Evolutionary conservation across 2,797 vertebrate genomes (phyloP), one percentile per base, ranked within the genome.

Genomic region (Muraenolepis orangiensis): DNA sequence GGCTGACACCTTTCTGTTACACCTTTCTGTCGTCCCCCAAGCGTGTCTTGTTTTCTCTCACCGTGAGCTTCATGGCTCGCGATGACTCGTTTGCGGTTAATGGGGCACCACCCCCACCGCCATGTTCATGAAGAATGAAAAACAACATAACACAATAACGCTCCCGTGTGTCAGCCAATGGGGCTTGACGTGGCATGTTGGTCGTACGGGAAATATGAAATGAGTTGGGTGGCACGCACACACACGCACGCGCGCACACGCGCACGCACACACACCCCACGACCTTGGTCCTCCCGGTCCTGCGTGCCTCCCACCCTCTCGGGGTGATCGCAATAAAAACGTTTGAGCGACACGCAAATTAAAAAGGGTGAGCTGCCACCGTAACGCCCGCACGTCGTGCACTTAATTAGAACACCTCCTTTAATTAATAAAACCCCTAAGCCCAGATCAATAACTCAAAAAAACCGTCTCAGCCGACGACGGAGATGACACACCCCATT

Each of bases 381-480:
- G 91, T 87, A 89, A 89, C 85, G 89, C 85, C 82, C 86, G 83
- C 84, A 85, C 74, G 79, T 81, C 72, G 78, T 61, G 81, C 85
- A 78, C 81, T 89, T 91, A 92, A 93, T 93, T 90, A 91, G 87
- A 87, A 83, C 84, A 84, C 89, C 87, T 89, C 84, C 81, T 91
- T 91, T 89, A 93, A 94, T 93, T 90, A 91, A 93, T 91, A 89
- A 91, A 87, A 72, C 74, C 87, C 80, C 80, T 87, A 85, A 86
- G 73, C 68, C 74, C 84, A 88, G 87, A 91, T 93, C 89, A 90
- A 91, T 91, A 87, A 92, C 88, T 91, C 83, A 90, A 76, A 84
- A 38, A 70, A 82, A n/a, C n/a, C 87, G 76, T 85, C 46, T 51
- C 46, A 51, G 46, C 46, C 82, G 79, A 82, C 85, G 84, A 84